Percentiles rank a stretch among this genome's conserved stretches.
phyloP scores from a whole-genome alignment of 2,797 vertebrate species.

The Neoniphon sammara region DNA sequence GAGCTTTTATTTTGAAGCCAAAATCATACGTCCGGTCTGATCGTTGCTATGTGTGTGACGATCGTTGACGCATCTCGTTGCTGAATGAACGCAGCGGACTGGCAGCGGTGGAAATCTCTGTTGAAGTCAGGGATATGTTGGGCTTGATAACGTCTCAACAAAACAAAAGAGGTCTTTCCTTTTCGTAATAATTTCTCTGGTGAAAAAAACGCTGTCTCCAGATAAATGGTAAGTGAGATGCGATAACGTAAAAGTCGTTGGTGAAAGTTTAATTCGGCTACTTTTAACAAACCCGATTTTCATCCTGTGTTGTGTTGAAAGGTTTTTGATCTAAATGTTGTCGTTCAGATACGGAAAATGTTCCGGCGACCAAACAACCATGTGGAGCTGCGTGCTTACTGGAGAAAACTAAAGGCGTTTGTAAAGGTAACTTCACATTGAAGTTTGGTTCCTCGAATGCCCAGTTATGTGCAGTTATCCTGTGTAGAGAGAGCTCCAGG shows the following conservation, averaged over 20 bases:
- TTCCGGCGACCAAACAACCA: slow-evolving; percentile 50
- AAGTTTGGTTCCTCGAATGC: neutral
- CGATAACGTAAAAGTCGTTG: no score
- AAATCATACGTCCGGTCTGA: no score
- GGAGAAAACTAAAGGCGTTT: slow-evolving; percentile 80
- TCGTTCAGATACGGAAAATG: slow-evolving; percentile 66
- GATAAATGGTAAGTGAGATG: neutral
- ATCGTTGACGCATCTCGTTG: no score
- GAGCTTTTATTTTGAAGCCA: no score
- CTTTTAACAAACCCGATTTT: no score
- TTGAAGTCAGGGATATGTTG: neutral
- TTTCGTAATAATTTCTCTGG: neutral
- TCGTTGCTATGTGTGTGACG: no score
- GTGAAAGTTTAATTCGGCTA: neutral
- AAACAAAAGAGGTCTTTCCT: neutral
- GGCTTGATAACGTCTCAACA: neutral
- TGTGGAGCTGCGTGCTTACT: slow-evolving; percentile 68
- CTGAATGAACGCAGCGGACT: no score
- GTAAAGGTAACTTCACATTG: slow-evolving; percentile 76
- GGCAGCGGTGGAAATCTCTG: no score
- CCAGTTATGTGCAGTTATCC: no score
- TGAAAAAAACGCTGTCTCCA: neutral
- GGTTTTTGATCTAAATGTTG: neutral
- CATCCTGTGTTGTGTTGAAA: neutral
- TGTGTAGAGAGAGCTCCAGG: no score